Evolutionary conservation across 2,888 invertebrate genomes (phyloP), one percentile per base, ranked within the genome.

Genomic region (Amiota mariae): DNA sequence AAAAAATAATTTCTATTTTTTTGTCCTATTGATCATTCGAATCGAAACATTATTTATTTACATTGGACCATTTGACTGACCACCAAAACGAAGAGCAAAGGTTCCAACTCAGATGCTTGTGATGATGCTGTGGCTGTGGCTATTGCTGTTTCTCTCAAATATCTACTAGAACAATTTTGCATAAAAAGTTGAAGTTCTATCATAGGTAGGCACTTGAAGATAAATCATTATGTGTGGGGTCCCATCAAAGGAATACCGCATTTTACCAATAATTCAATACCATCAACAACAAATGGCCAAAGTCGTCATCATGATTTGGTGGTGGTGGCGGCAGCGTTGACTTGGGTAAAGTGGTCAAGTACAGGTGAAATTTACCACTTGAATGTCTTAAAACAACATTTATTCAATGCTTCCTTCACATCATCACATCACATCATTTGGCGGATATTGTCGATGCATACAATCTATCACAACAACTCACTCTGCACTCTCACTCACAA

Each of bases 311-410:
- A 82, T 84, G 82, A 77, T 71, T 84, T 85, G 84, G 76, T 63
- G 12, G 67, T 61, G 48, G 48, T 13, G n/a, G n/a, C n/a, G n/a
- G n/a, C n/a, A n/a, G n/a, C n/a, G n/a, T n/a, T n/a, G n/a, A n/a
- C n/a, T n/a, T n/a, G n/a, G n/a, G n/a, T n/a, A n/a, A n/a, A n/a
- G n/a, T n/a, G 54, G 49, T 48, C 24, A 80, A n/a, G n/a, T 81
- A 84, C 83, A 84, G 83, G 83, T 84, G 83, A 84, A 84, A 84
- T 85, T 84, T 85, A 82, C 85, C 83, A 84, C 85, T 85, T 82
- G 76, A 81, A 77, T 75, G 80, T 80, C 77, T 85, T 84, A 84
- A 84, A 85, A 84, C 84, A 83, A 84, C 83, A 84, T 84, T 84
- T 80, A 79, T 82, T 84, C 13, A 54, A 8, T 20, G 24, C 1